Conservation (phyloP, 2,113 vertebrate genomes). For the Leptocoma aspasia region DNA sequence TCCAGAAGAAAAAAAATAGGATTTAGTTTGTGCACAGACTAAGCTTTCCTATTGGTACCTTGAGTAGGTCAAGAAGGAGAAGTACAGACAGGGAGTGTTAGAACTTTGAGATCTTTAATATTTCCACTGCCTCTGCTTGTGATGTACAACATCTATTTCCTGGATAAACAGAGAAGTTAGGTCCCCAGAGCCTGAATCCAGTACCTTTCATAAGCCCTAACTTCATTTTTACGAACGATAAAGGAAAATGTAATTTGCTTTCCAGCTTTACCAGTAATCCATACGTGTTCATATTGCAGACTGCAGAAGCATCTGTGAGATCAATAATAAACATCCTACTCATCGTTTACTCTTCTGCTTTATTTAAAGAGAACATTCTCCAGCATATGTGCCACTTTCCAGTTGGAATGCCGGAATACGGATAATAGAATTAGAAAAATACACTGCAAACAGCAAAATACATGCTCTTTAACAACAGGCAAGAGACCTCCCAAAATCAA, state of each 20-base stretch:
- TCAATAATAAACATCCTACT: slow-evolving; percentile 40
- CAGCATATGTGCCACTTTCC: background rate
- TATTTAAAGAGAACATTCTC: slow-evolving; percentile 13
- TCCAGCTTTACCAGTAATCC: slow-evolving; percentile 56
- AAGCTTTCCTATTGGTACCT: background rate
- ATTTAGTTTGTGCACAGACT: background rate
- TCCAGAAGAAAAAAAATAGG: background rate
- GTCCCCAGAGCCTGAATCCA: slow-evolving; percentile 39
- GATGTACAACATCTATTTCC: slow-evolving; percentile 59
- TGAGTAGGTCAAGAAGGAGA: background rate
- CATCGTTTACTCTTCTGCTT: background rate
- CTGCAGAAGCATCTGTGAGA: slow-evolving; percentile 24
- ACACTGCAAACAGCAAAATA: background rate
- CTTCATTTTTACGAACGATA: slow-evolving; percentile 57
- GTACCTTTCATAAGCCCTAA: slow-evolving; percentile 61
- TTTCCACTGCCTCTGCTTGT: slow-evolving; percentile 21
- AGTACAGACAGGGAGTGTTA: background rate
- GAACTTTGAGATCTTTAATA: slow-evolving; percentile 30
- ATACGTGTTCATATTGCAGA: slow-evolving; percentile 43
- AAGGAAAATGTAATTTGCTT: slow-evolving; percentile 63
- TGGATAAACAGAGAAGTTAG: slow-evolving; percentile 34
- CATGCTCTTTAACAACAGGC: background rate
- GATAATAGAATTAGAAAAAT: background rate
- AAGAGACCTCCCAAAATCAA: background rate
- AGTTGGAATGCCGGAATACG: background rate